phyloP scores from a whole-genome alignment of 2,888 invertebrate species.

The Escarpia spicata region DNA sequence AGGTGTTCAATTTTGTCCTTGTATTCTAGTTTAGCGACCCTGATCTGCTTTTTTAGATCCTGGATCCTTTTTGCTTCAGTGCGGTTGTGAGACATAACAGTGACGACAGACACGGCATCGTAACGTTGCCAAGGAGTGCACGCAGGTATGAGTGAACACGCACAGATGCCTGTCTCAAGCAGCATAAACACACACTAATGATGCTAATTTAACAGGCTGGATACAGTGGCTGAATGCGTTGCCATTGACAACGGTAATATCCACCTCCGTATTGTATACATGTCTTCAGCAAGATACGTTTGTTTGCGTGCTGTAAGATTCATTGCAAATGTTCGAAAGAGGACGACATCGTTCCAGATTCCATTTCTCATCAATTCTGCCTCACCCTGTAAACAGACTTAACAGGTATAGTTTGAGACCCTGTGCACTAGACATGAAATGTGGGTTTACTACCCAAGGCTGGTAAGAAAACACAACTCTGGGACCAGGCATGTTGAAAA shows the following conservation, averaged over 20 bases:
- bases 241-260: slow-evolving; percentile 4
- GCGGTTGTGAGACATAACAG: not conserved
- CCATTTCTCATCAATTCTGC: not conserved
- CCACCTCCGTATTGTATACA: not conserved
- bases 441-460: not conserved
- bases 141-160: not conserved
- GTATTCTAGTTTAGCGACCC: no score
- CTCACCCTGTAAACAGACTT: not conserved
- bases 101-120: not conserved
- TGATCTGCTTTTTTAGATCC: no score
- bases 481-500: not conserved
- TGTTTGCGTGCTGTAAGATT: not conserved
- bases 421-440: not conserved
- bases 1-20: no score
- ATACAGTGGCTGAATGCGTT: not conserved
- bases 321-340: not conserved
- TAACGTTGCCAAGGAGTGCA: not conserved
- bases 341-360: not conserved
- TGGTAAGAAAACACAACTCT: not conserved
- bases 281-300: not conserved
- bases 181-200: not conserved
- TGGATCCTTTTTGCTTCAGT: no score
- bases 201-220: slow-evolving; percentile 10
- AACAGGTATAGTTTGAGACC: not conserved
- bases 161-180: not conserved